A percentile compares a stretch with the other conserved stretches of the same genome.
Evolutionary conservation across 37 sponge, comb jelly and placozoan species (phyloP).

Genomic region (Spongia lamella): DNA sequence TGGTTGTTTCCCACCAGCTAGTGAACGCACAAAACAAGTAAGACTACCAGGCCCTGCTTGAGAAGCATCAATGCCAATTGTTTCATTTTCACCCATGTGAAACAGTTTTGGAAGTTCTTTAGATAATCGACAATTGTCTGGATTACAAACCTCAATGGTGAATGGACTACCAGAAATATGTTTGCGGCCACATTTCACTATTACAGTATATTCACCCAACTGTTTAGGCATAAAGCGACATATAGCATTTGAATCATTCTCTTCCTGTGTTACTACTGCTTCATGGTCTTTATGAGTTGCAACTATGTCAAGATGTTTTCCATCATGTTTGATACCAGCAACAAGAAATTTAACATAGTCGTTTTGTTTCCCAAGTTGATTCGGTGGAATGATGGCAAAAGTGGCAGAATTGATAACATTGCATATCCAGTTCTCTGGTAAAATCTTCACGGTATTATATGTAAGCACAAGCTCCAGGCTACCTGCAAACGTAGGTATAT

Average conservation of each 20-base stretch:
- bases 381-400: constrained; percentile 26
- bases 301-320: constrained; percentile 27
- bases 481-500: constrained; percentile 49
- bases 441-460: constrained; percentile 31
- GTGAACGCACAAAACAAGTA: neutral
- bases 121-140: constrained; percentile 41
- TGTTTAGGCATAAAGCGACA: constrained; percentile 59
- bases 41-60: constrained; percentile 66
- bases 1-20: constrained; percentile 39
- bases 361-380: constrained; percentile 18
- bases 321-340: constrained; percentile 20
- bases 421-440: neutral
- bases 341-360: constrained; percentile 33
- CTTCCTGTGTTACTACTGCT: constrained; percentile 53
- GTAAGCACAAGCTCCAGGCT: constrained; percentile 34
- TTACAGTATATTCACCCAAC: constrained; percentile 64
- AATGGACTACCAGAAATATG: constrained; percentile 80
- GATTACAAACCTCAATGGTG: constrained; percentile 54
- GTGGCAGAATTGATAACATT: constrained; percentile 34
- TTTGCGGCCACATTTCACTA: constrained; percentile 45
- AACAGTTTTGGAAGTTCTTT: constrained; percentile 20
- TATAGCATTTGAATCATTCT: constrained; percentile 19
- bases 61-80: constrained; percentile 26
- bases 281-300: constrained; percentile 50
- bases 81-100: constrained; percentile 32